Percentiles rank a stretch among this genome's conserved stretches.
Evolutionary conservation across 2,797 vertebrate species (phyloP).

Genomic region (Pseudomugil gertrudae): DNA sequence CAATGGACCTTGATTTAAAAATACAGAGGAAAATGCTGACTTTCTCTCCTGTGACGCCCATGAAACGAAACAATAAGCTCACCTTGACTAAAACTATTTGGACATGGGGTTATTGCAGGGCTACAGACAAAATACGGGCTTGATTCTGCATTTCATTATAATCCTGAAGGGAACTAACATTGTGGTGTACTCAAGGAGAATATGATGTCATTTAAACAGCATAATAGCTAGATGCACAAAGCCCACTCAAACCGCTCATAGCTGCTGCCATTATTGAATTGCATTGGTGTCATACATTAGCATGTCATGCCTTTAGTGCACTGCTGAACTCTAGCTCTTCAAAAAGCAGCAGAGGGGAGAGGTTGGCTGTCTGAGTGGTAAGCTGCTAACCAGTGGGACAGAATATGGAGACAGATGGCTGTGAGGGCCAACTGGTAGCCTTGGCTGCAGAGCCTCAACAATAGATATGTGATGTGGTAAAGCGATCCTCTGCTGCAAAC

Average conservation of each 20-base stretch:
- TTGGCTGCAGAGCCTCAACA: conserved; percentile 49
- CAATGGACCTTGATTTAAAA: conserved; percentile 16
- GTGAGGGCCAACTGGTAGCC: conserved; percentile 44
- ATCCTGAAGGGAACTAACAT: conserved; percentile 34
- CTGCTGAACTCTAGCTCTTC: conserved; percentile 40
- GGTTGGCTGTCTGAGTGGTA: conserved; percentile 34
- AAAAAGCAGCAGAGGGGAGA: conserved; percentile 37
- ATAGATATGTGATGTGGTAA: conserved; percentile 53
- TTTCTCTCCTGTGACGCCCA: conserved; percentile 9
- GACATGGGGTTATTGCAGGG: conserved; percentile 42
- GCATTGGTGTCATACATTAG: conserved; percentile 26
- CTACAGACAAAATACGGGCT: conserved; percentile 42
- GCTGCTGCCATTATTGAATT: conserved; percentile 49
- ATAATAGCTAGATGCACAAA: conserved; percentile 43
- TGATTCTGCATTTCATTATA: conserved; percentile 38
- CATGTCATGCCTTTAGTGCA: conserved; percentile 24
- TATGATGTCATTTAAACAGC: conserved; percentile 41
- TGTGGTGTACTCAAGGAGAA: conserved; percentile 25
- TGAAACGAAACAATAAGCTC: conserved; percentile 4
- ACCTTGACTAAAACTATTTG: conserved; percentile 43
- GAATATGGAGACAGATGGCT: conserved; percentile 64
- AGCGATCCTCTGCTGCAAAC: conserved; percentile 39
- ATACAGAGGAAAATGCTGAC: conserved; percentile 31
- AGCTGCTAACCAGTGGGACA: conserved; percentile 43
- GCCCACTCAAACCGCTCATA: conserved; percentile 24